phyloP scores from a whole-genome alignment of 2,888 invertebrate genomes.

The Rhorus exstirpatorius region DNA sequence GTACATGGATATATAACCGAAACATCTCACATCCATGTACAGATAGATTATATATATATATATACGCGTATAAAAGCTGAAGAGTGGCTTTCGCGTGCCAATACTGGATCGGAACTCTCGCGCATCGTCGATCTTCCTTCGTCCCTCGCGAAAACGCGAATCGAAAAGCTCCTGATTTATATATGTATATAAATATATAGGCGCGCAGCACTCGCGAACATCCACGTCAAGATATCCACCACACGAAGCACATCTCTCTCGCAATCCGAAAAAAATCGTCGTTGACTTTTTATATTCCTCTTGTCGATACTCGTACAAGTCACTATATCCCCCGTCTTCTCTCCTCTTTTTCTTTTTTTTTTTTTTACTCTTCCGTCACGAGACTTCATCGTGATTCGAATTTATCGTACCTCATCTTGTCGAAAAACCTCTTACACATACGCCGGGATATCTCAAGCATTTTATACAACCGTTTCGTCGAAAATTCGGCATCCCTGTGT shows the following conservation, averaged over 20 bases:
- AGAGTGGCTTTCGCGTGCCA: constrained; percentile 71
- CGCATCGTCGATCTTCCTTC: constrained; percentile 48
- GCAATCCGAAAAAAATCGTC: constrained; percentile 57
- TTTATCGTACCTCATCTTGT: constrained; percentile 58
- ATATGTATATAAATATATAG: constrained; percentile 16
- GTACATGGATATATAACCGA: background rate
- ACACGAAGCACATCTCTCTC: constrained; percentile 49
- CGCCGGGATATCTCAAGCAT: constrained; percentile 32
- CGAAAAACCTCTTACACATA: constrained; percentile 29
- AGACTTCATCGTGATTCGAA: constrained; percentile 55
- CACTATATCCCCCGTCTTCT: constrained; percentile 2
- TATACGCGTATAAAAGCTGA: background rate
- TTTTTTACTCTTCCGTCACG: constrained; percentile 12
- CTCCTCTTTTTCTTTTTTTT: constrained; percentile 18
- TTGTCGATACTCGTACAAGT: background rate
- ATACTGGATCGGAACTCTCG: constrained; percentile 61
- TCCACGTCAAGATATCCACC: constrained; percentile 47
- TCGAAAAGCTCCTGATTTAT: constrained; percentile 39
- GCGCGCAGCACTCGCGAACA: background rate
- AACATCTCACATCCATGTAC: constrained; percentile 13
- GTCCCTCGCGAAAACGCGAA: constrained; percentile 29
- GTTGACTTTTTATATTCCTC: constrained; percentile 45
- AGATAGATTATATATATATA: background rate
- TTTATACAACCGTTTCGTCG: background rate
- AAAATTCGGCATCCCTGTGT: too few relatives aligned